phyloP scores from a whole-genome alignment of 2,797 vertebrate species.

The Anguilla obscura region DNA sequence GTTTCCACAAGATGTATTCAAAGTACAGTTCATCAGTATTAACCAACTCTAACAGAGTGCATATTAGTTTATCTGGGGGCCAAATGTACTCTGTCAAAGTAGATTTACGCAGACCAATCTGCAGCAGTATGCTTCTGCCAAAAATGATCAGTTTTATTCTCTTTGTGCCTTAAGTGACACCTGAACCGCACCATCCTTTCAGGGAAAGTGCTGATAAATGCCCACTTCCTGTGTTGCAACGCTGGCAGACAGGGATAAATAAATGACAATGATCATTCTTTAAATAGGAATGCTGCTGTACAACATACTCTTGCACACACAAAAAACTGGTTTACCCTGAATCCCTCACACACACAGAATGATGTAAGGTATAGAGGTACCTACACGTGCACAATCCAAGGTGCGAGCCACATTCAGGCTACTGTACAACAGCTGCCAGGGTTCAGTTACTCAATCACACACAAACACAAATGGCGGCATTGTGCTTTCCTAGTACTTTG shows the following conservation, averaged over 20 bases:
- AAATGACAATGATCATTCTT: background rate
- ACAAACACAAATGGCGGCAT: background rate
- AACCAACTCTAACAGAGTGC: too few relatives aligned
- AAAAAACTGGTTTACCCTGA: background rate
- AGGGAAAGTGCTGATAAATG: background rate
- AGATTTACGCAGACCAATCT: too few relatives aligned
- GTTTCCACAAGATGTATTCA: background rate
- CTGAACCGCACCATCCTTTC: background rate
- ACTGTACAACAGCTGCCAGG: background rate
- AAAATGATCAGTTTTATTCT: background rate
- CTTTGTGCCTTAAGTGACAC: background rate
- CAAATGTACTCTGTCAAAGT: too few relatives aligned
- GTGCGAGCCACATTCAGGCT: background rate
- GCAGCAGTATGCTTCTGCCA: background rate
- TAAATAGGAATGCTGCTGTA: background rate
- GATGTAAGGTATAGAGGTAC: background rate
- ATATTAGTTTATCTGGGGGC: too few relatives aligned
- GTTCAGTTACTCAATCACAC: background rate
- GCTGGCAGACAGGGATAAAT: background rate
- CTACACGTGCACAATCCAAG: background rate
- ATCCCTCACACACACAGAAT: background rate
- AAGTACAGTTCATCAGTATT: too few relatives aligned
- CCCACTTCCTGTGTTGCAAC: background rate
- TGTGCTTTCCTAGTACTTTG: background rate
- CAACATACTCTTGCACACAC: background rate